Conservation (phyloP, 2,797 vertebrate genomes). For the Otolemur crassicaudatus region DNA sequence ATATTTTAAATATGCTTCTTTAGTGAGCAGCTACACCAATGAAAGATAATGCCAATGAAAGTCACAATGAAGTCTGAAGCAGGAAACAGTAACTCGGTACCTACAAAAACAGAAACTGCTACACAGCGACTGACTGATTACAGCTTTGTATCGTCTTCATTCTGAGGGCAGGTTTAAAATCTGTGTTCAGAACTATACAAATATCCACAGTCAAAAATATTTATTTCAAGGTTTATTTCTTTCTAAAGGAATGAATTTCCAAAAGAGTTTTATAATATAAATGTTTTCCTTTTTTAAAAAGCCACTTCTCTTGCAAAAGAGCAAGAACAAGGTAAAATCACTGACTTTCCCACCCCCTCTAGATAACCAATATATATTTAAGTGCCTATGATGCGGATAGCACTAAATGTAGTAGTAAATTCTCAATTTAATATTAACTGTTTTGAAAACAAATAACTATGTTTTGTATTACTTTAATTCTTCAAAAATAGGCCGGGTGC, state of each 20-base stretch:
- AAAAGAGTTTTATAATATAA: conserved; percentile 70
- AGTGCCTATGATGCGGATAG: neutral
- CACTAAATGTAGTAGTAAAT: conserved; percentile 35
- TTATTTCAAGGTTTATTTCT: conserved; percentile 39
- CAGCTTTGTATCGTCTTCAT: neutral
- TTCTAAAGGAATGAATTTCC: conserved; percentile 60
- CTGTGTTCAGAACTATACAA: conserved; percentile 35
- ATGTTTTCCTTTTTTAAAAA: conserved; percentile 62
- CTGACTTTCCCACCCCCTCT: neutral
- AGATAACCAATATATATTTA: neutral
- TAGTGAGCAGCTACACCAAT: neutral
- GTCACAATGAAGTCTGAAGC: neutral
- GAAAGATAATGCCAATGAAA: conserved; percentile 23
- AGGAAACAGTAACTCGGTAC: conserved; percentile 16
- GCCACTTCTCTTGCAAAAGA: conserved; percentile 58
- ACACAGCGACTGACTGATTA: neutral
- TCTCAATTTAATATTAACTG: neutral
- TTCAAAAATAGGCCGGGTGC: conserved; percentile 29
- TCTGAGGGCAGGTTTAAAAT: conserved; percentile 50
- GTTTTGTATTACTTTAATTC: conserved; percentile 44
- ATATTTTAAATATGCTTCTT: neutral
- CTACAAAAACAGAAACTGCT: conserved; percentile 20
- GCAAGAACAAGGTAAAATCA: conserved; percentile 51
- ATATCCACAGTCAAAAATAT: conserved; percentile 58
- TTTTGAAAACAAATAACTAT: conserved; percentile 19